Evolutionary conservation across 2,797 vertebrate species (phyloP).

Genomic region (Myotis myotis): DNA sequence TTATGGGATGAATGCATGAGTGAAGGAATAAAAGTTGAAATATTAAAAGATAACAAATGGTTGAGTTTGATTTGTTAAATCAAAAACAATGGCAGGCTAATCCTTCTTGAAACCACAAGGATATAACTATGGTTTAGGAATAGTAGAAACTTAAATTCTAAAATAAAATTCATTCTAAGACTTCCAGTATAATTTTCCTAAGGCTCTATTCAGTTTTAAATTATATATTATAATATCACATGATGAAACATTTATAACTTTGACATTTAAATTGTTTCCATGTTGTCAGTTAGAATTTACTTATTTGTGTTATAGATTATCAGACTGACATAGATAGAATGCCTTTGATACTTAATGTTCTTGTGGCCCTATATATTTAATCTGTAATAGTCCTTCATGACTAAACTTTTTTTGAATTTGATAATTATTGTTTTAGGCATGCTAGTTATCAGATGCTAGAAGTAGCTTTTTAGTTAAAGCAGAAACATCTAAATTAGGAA

Average conservation of each 20-base stretch:
- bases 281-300: conserved; percentile 7
- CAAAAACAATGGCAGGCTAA: conserved; percentile 28
- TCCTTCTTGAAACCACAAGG: background rate
- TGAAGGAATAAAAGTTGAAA: background rate
- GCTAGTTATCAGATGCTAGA: background rate
- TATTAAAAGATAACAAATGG: background rate
- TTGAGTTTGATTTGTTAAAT: conserved; percentile 49
- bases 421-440: conserved; percentile 42
- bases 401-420: background rate
- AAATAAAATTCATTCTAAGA: conserved; percentile 40
- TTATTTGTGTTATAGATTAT: background rate
- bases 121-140: conserved; percentile 29
- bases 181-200: conserved; percentile 7
- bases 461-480: conserved; percentile 23
- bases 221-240: background rate
- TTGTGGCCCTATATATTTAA: background rate
- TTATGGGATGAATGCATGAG: background rate
- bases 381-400: background rate
- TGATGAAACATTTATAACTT: conserved; percentile 8
- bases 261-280: conserved; percentile 44
- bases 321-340: background rate
- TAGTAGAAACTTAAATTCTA: conserved; percentile 30
- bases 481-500: conserved; percentile 40
- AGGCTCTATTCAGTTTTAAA: background rate
- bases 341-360: background rate